Conservation (phyloP, 2,797 vertebrate species). For the Astyanax mexicanus region DNA sequence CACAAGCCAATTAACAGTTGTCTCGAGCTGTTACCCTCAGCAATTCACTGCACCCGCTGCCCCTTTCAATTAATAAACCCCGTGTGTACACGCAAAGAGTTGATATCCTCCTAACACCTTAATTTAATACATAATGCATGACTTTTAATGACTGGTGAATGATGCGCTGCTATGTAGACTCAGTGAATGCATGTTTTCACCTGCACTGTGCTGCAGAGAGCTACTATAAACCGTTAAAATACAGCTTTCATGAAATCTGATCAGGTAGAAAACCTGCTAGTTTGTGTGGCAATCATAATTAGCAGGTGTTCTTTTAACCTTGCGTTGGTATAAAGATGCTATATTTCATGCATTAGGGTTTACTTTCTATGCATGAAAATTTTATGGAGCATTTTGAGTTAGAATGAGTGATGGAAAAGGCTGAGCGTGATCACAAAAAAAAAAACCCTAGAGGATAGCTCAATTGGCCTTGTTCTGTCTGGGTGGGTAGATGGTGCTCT, state of each 20-base stretch:
- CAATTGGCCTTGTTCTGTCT: too few relatives aligned
- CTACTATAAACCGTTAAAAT: neutral
- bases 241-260: slow-evolving; percentile 1
- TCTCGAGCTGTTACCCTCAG: neutral
- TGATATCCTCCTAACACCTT: slow-evolving; percentile 3
- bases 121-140: neutral
- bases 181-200: neutral
- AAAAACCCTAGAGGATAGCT: too few relatives aligned
- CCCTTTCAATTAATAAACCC: neutral
- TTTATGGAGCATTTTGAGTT: neutral
- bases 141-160: slow-evolving; percentile 7
- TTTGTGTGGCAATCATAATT: neutral
- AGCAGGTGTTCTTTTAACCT: neutral
- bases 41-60: neutral
- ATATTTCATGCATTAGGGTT: neutral
- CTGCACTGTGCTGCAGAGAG: neutral
- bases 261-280: neutral
- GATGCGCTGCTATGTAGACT: neutral
- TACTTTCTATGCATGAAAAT: neutral
- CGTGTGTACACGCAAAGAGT: neutral
- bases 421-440: neutral
- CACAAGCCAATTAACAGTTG: neutral
- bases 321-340: neutral
- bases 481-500: too few relatives aligned
- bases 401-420: neutral